Evolutionary conservation across 1,140 invertebrate species (phyloP).

Genomic region (Cyrtorhinus lividipennis): DNA sequence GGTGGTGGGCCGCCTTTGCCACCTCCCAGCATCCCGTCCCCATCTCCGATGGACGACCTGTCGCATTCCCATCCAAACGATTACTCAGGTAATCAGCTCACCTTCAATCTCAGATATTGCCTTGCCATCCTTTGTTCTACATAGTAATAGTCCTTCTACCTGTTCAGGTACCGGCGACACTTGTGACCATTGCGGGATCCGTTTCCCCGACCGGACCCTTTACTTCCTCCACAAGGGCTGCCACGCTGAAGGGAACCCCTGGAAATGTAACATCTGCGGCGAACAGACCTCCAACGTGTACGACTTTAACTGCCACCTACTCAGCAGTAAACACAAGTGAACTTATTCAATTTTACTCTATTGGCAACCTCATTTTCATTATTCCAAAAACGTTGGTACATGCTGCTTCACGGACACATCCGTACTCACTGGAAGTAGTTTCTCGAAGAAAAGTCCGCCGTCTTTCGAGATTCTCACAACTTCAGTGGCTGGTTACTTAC

Average conservation of each 20-base stretch:
- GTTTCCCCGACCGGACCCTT: constrained; percentile 86
- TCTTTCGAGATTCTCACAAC: too few relatives aligned
- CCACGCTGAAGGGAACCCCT: constrained; percentile 90
- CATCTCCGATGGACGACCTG: neutral
- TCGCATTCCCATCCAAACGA: neutral
- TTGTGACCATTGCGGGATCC: constrained; percentile 71
- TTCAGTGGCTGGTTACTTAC: too few relatives aligned
- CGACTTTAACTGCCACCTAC: constrained; percentile 90
- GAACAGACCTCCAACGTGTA: constrained; percentile 85
- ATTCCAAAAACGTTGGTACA: too few relatives aligned
- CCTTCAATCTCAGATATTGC: too few relatives aligned
- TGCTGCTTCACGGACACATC: too few relatives aligned
- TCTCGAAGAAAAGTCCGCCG: too few relatives aligned
- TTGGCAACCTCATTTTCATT: too few relatives aligned
- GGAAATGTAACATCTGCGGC: constrained; percentile 96
- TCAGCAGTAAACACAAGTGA: constrained; percentile 80
- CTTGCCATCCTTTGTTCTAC: too few relatives aligned
- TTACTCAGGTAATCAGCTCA: neutral
- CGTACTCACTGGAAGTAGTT: too few relatives aligned
- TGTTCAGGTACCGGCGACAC: constrained; percentile 5
- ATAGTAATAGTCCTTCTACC: too few relatives aligned
- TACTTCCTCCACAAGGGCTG: constrained; percentile 96
- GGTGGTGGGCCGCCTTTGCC: neutral
- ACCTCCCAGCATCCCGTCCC: neutral
- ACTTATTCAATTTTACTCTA: too few relatives aligned